Base-by-base conservation (phyloP, 2,888 invertebrate genomes). In the Morpho helenor region DNA sequence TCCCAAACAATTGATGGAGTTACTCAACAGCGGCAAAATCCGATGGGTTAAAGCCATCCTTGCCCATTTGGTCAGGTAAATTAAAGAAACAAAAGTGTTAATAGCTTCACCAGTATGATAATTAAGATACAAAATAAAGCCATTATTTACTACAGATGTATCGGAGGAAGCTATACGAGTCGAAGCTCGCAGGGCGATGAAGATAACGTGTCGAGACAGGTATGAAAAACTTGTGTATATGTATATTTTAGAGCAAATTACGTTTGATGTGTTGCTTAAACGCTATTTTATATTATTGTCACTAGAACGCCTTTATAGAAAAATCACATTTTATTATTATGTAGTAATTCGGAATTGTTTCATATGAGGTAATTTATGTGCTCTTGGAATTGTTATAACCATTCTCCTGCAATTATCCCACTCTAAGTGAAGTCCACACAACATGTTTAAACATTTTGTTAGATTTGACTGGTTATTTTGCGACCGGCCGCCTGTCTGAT, bases 11-110 rank as follows among this genome's bases (percentile, higher is more conserved):
- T 90, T 99, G 43, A 99, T 99, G 96, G 99, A 99, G 77, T 87
- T 99, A 45, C 92, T 99, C 40, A 99, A 99, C 87, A 99, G 98
- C 56, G 99, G 99, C 3, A 99, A 98, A 88, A 98, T 98, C 68
- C 93, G 97, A 73, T 97, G 99, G 94, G 99, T 99, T 0, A 99
- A 99, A 80, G 99, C 99, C 0, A 99, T 99, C 65, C 92, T 99
- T 48, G 96, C 98, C 0, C 99, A 99, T 92, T 92, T 99, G 56
- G 98, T 99, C 41, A 94, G 97, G 84, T 97, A 82, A 70, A 57
- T 61, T 42, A 39, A n/a, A 41, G 40, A 42, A 42, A 8, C 56
- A 47, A 22, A 50, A 7, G 22, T 41, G 23, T n/a, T 16, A 3
- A 31, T 31, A 5, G 31, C 3, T 31, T 31, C 31, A 5, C 31